phyloP scores from a whole-genome alignment of 2,113 vertebrate species.

The Peucedramus taeniatus region DNA sequence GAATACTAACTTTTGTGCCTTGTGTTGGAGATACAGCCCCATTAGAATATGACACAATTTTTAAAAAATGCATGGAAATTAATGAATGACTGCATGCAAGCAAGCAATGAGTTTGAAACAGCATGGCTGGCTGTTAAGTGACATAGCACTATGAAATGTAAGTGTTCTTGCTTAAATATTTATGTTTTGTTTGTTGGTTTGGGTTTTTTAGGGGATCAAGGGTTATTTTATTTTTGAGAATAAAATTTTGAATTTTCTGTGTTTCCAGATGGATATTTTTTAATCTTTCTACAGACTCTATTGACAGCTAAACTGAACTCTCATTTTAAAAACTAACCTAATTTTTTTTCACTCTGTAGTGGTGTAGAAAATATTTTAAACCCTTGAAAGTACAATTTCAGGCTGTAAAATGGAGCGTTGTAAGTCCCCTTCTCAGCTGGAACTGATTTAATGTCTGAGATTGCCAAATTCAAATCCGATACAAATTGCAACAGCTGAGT shows the following conservation, averaged over 20 bases:
- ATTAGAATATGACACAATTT: neutral
- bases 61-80: neutral
- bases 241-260: neutral
- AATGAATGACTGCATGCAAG: neutral
- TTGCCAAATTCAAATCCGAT: slow-evolving; percentile 52
- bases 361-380: neutral
- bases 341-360: neutral
- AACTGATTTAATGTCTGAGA: slow-evolving; percentile 32
- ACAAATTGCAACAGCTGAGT: slow-evolving; percentile 59
- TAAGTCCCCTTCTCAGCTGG: slow-evolving; percentile 33
- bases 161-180: neutral
- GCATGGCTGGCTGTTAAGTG: neutral
- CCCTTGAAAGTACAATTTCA: slow-evolving; percentile 38
- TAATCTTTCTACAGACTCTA: neutral
- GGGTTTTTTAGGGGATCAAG: rapidly evolving
- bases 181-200: neutral
- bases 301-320: neutral
- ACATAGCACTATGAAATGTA: neutral
- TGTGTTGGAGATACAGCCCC: neutral
- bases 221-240: neutral
- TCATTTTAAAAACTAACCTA: neutral
- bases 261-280: neutral
- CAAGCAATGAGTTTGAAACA: neutral
- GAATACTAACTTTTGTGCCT: neutral
- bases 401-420: neutral